Base-by-base conservation (phyloP, 2,113 vertebrate species). In the Malurus alboscapulatus region DNA sequence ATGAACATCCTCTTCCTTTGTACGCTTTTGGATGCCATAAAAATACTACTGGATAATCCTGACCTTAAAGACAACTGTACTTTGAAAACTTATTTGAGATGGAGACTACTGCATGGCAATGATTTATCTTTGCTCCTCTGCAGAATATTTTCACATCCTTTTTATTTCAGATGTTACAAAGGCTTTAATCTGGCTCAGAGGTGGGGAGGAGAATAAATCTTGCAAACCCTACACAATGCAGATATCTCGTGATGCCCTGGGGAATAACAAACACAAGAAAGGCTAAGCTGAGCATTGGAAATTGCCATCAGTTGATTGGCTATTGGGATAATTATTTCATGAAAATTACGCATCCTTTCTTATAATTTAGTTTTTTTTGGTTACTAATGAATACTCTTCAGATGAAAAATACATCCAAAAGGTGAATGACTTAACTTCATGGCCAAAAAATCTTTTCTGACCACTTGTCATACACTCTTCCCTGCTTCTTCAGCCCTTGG, bases 221-320 rank as follows among this genome's bases (percentile, higher is more conserved):
- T 24, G 25, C 48, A 48, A 93, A 10, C 45, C 34, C 45, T 44
- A 36, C 29, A 27, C 14, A 40, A 2, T 16, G n/a, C 34, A 71
- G 32, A 3, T 19, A 14, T 24, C 40, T 58, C 1, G 0, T 10
- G 40, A 22, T 65, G 45, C 12, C 7, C 44, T 57, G 26, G 25
- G 21, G 63, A 90, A 32, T 6, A 2, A 21, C n/a, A n/a, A 62
- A n/a, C 8, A 62, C 30, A 26, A n/a, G 32, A 42, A 61, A 45
- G 51, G 16, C 27, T 44, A n/a, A 58, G 24, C 26, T 65, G 51
- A 55, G n/a, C 44, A 72, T 79, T 82, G 21, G 44, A 40, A 45
- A 45, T 53, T 13, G 22, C 11, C 14, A 67, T 42, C 18, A 25
- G 8, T 50, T 84, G 14, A 29, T 65, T 66, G 42, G 8, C 36